Conservation (phyloP, 2,797 vertebrate genomes). For the Lagocephalus sceleratus region DNA sequence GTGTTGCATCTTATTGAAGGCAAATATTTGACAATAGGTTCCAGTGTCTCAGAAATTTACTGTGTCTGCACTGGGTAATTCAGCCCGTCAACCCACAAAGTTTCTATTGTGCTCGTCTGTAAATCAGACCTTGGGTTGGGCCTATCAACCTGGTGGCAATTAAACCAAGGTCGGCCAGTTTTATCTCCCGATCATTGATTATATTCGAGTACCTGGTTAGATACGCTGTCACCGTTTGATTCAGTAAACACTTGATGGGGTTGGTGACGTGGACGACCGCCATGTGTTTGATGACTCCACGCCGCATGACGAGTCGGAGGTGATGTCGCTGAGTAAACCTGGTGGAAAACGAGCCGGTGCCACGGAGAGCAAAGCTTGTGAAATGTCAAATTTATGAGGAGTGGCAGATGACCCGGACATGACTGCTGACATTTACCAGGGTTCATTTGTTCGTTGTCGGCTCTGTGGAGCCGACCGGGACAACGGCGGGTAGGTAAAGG, state of each 20-base stretch:
- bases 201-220: no score
- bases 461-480: no score
- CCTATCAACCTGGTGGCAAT: not conserved
- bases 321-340: not conserved
- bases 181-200: no score
- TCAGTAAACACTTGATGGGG: no score
- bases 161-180: not conserved
- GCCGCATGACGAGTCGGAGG: constrained; percentile 8
- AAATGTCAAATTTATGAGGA: not conserved
- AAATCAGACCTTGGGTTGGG: not conserved
- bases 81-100: not conserved
- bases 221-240: not conserved
- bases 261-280: not conserved
- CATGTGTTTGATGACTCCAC: constrained; percentile 12
- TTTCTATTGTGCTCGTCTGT: no score
- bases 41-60: not conserved
- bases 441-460: not conserved
- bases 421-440: not conserved
- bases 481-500: no score
- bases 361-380: no score
- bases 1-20: constrained; percentile 9
- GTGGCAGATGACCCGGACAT: not conserved
- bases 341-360: not conserved
- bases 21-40: constrained; percentile 8
- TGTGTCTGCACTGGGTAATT: no score